A percentile compares a stretch with the other conserved stretches of the same genome.
phyloP scores from a whole-genome alignment of 2,113 vertebrate species.

The Nesogale talazaci region DNA sequence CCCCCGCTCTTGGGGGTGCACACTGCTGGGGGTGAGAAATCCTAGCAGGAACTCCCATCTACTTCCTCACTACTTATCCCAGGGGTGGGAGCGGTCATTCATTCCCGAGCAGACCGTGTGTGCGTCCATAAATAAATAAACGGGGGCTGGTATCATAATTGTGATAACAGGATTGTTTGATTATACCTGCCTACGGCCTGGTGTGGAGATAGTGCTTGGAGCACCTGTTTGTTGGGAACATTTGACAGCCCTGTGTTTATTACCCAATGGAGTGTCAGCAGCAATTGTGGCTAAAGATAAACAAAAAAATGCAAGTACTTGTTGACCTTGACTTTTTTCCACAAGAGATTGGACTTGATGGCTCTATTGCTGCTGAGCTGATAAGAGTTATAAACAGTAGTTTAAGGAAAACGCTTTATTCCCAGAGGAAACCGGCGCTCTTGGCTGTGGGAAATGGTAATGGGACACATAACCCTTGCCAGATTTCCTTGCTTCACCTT shows the following conservation, averaged over 20 bases:
- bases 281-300: slow-evolving; percentile 90
- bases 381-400: slow-evolving; percentile 92
- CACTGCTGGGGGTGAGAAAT: slow-evolving; percentile 57
- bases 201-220: slow-evolving; percentile 88
- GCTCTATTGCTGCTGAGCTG: slow-evolving; percentile 91
- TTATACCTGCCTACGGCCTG: slow-evolving; percentile 88
- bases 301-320: slow-evolving; percentile 89
- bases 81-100: slow-evolving; percentile 81
- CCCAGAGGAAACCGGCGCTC: slow-evolving; percentile 89
- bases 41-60: slow-evolving; percentile 55
- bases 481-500: slow-evolving; percentile 86
- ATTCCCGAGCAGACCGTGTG: slow-evolving; percentile 86
- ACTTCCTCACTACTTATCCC: slow-evolving; percentile 74
- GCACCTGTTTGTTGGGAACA: slow-evolving; percentile 89
- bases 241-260: slow-evolving; percentile 91
- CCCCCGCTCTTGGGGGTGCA: slow-evolving; percentile 45
- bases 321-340: slow-evolving; percentile 92
- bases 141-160: slow-evolving; percentile 86
- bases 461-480: slow-evolving; percentile 84
- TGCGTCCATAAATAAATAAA: slow-evolving; percentile 87
- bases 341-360: slow-evolving; percentile 90
- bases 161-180: slow-evolving; percentile 89
- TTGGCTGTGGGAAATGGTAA: slow-evolving; percentile 91
- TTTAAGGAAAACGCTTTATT: slow-evolving; percentile 94
- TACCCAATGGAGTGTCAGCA: slow-evolving; percentile 88